phyloP scores from a whole-genome alignment of 2,797 vertebrate species.

The Sandelia bainsii region DNA sequence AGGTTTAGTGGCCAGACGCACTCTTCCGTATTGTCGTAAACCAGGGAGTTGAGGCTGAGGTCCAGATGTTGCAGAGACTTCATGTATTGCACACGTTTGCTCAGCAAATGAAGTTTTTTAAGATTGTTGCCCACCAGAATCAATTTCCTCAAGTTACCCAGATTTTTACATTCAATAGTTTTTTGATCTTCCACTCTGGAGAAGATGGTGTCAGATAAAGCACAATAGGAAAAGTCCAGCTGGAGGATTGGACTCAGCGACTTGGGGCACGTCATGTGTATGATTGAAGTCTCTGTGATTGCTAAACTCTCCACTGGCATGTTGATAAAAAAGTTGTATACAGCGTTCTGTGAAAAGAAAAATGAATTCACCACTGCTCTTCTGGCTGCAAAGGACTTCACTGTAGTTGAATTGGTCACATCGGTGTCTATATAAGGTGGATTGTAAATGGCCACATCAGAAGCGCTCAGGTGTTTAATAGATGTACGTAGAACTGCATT shows the following conservation, averaged over 20 bases:
- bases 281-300: conserved; percentile 79
- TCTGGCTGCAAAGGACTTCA: conserved; percentile 78
- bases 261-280: conserved; percentile 90
- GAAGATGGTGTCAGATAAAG: conserved; percentile 88
- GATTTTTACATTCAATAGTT: conserved; percentile 77
- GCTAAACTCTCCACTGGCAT: conserved; percentile 84
- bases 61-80: conserved; percentile 84
- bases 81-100: conserved; percentile 85
- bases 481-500: conserved; percentile 77
- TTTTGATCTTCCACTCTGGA: conserved; percentile 27
- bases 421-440: fast-evolving
- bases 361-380: conserved; percentile 60
- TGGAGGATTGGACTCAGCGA: conserved; percentile 78
- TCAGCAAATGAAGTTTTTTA: conserved; percentile 79
- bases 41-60: conserved; percentile 87
- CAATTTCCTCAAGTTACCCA: conserved; percentile 79
- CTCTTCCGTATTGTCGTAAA: conserved; percentile 32
- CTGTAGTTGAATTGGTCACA: not conserved
- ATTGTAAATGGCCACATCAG: not conserved
- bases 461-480: conserved; percentile 64
- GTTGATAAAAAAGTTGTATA: conserved; percentile 86
- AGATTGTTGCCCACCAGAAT: conserved; percentile 86
- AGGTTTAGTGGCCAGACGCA: conserved; percentile 86
- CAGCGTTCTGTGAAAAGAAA: conserved; percentile 77
- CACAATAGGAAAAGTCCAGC: conserved; percentile 87